Percentiles rank a stretch among this genome's conserved stretches.
Conservation (phyloP, 2,797 vertebrate genomes). For the Myiotriccus ornatus region DNA sequence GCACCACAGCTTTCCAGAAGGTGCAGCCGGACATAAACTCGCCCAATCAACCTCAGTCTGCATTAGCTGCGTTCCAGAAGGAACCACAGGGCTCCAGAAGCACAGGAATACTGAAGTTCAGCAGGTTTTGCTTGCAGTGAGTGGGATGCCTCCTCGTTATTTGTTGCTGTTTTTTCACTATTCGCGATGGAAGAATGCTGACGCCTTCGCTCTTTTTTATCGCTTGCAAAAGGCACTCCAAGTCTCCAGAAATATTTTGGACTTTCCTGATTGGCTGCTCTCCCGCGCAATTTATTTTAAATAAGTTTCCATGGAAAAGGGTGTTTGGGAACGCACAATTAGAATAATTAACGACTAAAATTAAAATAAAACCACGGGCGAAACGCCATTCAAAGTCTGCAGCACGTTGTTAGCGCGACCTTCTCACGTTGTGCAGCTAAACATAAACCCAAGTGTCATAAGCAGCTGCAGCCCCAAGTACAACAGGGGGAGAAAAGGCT, state of each 20-base stretch:
- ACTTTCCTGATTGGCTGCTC: not conserved
- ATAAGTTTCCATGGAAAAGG: not conserved
- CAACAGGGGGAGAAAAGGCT: accelerated
- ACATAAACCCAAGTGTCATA: not conserved
- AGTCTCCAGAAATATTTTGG: not conserved
- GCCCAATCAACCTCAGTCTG: accelerated
- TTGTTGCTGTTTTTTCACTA: not conserved
- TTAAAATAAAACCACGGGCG: not conserved
- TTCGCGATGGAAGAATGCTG: not conserved
- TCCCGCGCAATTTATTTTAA: not conserved
- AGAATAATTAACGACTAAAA: not conserved
- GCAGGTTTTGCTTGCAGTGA: not conserved
- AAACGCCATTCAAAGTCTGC: not conserved
- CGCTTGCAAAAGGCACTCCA: not conserved
- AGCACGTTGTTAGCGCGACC: not conserved
- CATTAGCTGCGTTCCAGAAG: not conserved
- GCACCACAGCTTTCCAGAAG: not conserved
- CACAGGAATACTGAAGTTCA: not conserved
- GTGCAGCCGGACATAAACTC: not conserved
- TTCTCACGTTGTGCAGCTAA: not conserved
- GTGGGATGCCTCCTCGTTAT: not conserved
- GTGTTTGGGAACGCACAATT: not conserved
- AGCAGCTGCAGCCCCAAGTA: not conserved
- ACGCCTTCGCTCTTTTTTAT: not conserved
- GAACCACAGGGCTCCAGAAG: not conserved